These are phyloP conservation scores for Chrysopa pallens DNA, from an alignment of 1,140 invertebrate species.

Conservation along the genomic window DNA sequence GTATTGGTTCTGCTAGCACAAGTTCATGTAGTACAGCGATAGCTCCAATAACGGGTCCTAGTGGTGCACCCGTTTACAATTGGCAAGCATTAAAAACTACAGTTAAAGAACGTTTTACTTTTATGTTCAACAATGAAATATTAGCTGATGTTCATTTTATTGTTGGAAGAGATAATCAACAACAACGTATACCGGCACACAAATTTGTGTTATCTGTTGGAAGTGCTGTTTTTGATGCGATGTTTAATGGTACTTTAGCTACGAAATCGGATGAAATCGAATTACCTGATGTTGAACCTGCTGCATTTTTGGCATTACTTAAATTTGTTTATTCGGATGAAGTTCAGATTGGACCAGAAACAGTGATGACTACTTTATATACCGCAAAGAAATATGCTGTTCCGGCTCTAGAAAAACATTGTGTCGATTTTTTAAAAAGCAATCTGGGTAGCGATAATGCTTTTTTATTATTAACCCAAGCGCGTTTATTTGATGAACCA, in stretches of 20 bases:
- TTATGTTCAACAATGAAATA: conserved; percentile 66
- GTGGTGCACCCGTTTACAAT: conserved; percentile 29
- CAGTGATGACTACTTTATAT: conserved; percentile 74
- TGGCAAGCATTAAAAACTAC: conserved; percentile 53
- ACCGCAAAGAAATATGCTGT: conserved; percentile 80
- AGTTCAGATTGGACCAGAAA: conserved; percentile 70
- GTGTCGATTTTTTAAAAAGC: conserved; percentile 67
- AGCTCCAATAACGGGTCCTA: not conserved
- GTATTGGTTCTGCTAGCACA: not conserved
- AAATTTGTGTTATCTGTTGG: conserved; percentile 70
- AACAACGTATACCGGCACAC: conserved; percentile 62
- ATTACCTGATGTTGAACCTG: conserved; percentile 68
- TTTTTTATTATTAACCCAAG: conserved; percentile 65
- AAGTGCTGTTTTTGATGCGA: conserved; percentile 72
- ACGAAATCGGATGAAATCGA: conserved; percentile 54
- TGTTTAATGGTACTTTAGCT: conserved; percentile 63
- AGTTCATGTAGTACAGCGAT: not conserved
- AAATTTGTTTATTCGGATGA: conserved; percentile 71
- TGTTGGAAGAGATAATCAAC: conserved; percentile 50
- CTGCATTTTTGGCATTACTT: conserved; percentile 50
- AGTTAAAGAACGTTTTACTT: conserved; percentile 57
- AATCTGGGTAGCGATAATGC: conserved; percentile 71
- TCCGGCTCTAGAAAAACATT: conserved; percentile 62
- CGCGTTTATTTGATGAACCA: conserved; percentile 66
- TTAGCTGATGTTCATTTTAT: conserved; percentile 65